These are phyloP conservation scores for Tipula helvola DNA, from an alignment of 2,888 invertebrate genomes.

Conservation along the genomic window DNA sequence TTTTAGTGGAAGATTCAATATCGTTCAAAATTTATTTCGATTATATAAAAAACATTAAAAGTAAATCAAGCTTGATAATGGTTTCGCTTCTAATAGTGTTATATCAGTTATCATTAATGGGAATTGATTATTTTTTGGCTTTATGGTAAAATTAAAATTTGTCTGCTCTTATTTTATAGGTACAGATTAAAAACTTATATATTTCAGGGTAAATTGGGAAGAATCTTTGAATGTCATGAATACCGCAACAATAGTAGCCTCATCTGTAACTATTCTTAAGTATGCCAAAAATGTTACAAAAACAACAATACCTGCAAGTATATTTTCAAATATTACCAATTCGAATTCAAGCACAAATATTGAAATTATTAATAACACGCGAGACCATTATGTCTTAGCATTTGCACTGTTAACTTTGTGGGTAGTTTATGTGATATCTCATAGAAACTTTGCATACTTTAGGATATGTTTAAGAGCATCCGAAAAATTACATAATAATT, in stretches of 20 bases:
- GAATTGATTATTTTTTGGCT: constrained; percentile 43
- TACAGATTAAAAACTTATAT: neutral
- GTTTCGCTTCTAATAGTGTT: constrained; percentile 24
- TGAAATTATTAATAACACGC: constrained; percentile 12
- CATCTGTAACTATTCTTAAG: no score
- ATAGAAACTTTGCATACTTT: constrained; percentile 37
- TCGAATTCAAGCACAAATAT: neutral
- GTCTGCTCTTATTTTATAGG: neutral
- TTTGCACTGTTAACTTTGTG: constrained; percentile 27
- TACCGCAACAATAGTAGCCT: no score
- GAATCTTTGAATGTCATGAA: constrained; percentile 18
- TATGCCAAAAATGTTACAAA: neutral
- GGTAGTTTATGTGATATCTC: constrained; percentile 23
- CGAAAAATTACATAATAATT: constrained; percentile 41
- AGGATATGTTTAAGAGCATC: constrained; percentile 42
- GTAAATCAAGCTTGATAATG: neutral
- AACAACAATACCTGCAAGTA: neutral
- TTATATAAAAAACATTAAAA: neutral
- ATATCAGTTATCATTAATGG: constrained; percentile 46
- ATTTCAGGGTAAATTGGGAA: constrained; percentile 34
- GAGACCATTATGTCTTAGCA: constrained; percentile 25
- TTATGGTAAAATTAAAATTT: constrained; percentile 28
- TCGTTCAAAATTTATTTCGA: neutral
- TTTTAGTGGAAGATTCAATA: neutral
- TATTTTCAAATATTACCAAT: neutral